phyloP scores from a whole-genome alignment of 1,140 invertebrate species.

The Orius laevigatus region DNA sequence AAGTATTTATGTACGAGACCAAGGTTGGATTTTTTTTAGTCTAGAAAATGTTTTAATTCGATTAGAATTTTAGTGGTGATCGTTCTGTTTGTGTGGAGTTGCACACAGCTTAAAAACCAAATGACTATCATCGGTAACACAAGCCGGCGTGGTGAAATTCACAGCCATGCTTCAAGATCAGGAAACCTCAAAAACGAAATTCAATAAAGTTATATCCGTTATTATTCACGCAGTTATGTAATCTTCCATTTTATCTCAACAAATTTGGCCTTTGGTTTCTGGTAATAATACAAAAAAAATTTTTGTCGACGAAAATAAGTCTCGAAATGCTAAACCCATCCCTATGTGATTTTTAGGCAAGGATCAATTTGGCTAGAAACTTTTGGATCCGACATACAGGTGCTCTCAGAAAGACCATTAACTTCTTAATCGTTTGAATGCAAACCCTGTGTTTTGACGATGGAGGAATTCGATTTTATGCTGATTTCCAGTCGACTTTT shows the following conservation, averaged over 20 bases:
- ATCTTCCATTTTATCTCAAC: slow-evolving; percentile 68
- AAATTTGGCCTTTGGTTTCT: slow-evolving; percentile 60
- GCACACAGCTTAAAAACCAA: slow-evolving; percentile 74
- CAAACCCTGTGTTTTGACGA: neutral
- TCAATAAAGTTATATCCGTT: slow-evolving; percentile 63
- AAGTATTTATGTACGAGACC: neutral
- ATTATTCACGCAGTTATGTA: slow-evolving; percentile 84
- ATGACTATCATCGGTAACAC: slow-evolving; percentile 65
- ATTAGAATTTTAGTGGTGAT: slow-evolving; percentile 50
- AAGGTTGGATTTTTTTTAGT: neutral
- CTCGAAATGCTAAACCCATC: too few species aligned
- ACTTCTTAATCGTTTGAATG: too few species aligned
- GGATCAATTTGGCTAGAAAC: neutral
- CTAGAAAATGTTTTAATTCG: slow-evolving; percentile 7
- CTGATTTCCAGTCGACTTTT: neutral
- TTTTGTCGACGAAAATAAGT: too few species aligned
- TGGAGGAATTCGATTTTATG: neutral
- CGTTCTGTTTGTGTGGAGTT: slow-evolving; percentile 89
- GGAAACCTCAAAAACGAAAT: slow-evolving; percentile 52
- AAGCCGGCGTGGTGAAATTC: slow-evolving; percentile 64
- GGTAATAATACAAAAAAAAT: neutral
- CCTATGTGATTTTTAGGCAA: too few species aligned
- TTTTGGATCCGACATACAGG: neutral
- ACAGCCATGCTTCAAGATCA: slow-evolving; percentile 62
- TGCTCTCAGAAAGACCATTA: neutral